Conservation (phyloP, 2,888 invertebrate species). For the Altica lythri region DNA sequence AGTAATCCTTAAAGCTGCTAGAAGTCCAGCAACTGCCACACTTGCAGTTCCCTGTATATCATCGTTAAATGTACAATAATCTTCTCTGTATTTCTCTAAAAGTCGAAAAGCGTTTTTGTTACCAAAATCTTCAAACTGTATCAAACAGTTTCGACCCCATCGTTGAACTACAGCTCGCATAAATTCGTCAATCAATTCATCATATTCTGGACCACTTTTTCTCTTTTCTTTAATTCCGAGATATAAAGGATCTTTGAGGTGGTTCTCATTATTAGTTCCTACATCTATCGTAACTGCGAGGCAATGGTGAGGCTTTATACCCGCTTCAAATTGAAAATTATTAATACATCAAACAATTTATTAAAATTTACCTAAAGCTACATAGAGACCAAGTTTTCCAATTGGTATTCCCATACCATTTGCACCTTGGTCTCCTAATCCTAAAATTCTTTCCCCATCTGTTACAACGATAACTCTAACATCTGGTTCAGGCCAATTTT, state of each 20-base stretch:
- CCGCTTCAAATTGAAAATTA: constrained; percentile 61
- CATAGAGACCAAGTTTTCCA: constrained; percentile 95
- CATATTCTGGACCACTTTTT: constrained; percentile 81
- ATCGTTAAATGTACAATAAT: constrained; percentile 96
- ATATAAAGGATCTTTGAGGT: constrained; percentile 89
- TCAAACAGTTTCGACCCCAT: constrained; percentile 83
- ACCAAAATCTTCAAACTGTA: constrained; percentile 97
- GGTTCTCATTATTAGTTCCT: constrained; percentile 76
- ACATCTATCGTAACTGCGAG: constrained; percentile 93
- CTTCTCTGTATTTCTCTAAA: constrained; percentile 83
- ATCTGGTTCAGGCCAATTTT: constrained; percentile 89
- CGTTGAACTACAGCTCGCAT: constrained; percentile 88
- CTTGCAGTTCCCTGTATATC: constrained; percentile 89
- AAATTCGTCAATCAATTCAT: constrained; percentile 95
- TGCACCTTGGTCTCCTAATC: constrained; percentile 95
- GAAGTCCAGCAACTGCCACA: constrained; percentile 91
- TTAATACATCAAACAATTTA: background rate
- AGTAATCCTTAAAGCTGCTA: constrained; percentile 85
- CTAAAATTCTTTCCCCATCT: constrained; percentile 97
- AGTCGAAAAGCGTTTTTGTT: constrained; percentile 93
- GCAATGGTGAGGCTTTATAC: constrained; percentile 93
- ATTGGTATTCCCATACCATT: constrained; percentile 99
- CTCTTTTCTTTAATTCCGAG: constrained; percentile 88
- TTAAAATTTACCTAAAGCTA: constrained; percentile 67
- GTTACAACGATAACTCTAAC: constrained; percentile 92